Evolutionary conservation across 23 tunicate genomes (phyloP), one percentile per base, ranked within the genome.

Genomic region (Ascidia mentula): DNA sequence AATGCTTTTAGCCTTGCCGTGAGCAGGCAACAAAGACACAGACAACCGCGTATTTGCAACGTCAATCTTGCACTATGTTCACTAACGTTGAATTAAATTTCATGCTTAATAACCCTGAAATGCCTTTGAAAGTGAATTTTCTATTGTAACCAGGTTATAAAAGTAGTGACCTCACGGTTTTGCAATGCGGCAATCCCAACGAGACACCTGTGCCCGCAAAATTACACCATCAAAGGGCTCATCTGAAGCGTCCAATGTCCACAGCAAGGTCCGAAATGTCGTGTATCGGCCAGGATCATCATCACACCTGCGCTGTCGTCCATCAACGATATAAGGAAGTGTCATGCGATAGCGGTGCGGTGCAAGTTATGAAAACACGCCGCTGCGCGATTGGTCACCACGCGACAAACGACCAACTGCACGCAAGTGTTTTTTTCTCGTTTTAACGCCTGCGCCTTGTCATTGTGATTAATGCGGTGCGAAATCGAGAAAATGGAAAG

Each of bases 401-500:
- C 65, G 22, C 12, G 22, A 53, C 65, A 53, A 53, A 53, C 65
- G 65, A 53, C 28, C 65, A 28, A 53, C 24, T 53, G 65, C 65
- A 53, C 13, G 13, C 12, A 53, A 26, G 4, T 28, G 24, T 53
- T 53, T 53, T 53, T 28, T 53, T 53, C 24, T 53, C 65, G 65
- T n/a, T n/a, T n/a, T n/a, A n/a, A n/a, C n/a, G n/a, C n/a, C n/a
- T n/a, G 13, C 65, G 24, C 65, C 65, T 53, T 53, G 65, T 53
- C 65, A 53, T 20, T 3, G 65, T 53, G 65, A 53, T 53, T 6
- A 20, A 53, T 53, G 65, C 24, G 65, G 12, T 53, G 65, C 65
- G 65, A 53, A 53, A 53, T 53, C 65, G 65, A 9, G 65, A 53
- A 53, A 53, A 53, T 53, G 65, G 65, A 53, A 53, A 53, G 65